Percentiles rank a stretch among this genome's conserved stretches.
These are phyloP conservation scores for Chaunax sp. DNA, from an alignment of 2,797 vertebrate species.

Conservation along the genomic window DNA sequence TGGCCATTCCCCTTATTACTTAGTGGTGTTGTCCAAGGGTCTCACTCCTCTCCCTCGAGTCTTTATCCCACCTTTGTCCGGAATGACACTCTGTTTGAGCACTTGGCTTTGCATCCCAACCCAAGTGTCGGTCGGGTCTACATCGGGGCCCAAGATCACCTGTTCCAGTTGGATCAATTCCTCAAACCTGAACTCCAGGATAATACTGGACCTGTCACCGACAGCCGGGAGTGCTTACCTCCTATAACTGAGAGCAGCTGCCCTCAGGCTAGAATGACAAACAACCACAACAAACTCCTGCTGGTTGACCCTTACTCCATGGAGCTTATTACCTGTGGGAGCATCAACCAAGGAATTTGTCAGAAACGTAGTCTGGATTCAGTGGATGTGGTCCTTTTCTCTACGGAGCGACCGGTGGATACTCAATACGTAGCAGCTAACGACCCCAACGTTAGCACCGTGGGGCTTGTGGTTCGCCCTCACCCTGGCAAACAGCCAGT, in stretches of 20 bases:
- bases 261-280: conserved; percentile 89
- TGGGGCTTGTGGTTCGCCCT: conserved; percentile 90
- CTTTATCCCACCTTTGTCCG: conserved; percentile 84
- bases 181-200: conserved; percentile 83
- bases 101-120: conserved; percentile 92
- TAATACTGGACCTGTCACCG: conserved; percentile 89
- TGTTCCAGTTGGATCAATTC: conserved; percentile 90
- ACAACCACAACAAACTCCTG: conserved; percentile 95
- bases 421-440: conserved; percentile 98
- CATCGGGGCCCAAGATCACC: conserved; percentile 91
- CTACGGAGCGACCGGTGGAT: conserved; percentile 91
- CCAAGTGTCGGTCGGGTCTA: conserved; percentile 88
- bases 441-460: conserved; percentile 92
- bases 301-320: conserved; percentile 87
- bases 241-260: conserved; percentile 90
- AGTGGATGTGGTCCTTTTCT: conserved; percentile 85
- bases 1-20: conserved; percentile 34
- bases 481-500: conserved; percentile 86
- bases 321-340: conserved; percentile 95
- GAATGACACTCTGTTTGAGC: conserved; percentile 90
- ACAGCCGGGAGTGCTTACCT: conserved; percentile 95
- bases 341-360: conserved; percentile 95
- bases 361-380: conserved; percentile 89
- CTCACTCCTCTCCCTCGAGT: conserved; percentile 27
- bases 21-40: conserved; percentile 42